Conservation (phyloP, 2,113 vertebrate genomes). For the Xenopus borealis region DNA sequence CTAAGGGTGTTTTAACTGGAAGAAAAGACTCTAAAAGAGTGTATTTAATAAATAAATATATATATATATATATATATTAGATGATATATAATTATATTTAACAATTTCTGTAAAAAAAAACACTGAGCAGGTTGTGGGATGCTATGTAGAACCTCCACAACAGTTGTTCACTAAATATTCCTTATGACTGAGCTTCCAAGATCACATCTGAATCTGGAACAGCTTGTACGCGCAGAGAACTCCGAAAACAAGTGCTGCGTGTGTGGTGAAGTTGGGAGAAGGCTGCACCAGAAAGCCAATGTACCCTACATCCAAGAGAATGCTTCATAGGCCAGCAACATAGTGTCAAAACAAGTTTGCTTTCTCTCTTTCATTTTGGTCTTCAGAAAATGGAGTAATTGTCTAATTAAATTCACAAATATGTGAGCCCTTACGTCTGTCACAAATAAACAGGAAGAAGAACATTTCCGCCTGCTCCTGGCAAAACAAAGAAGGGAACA, state of each 20-base stretch:
- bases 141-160: slow-evolving; percentile 1
- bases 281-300: neutral
- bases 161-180: slow-evolving; percentile 1
- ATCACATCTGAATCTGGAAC: neutral
- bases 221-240: neutral
- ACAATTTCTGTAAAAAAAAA: neutral
- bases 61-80: no score
- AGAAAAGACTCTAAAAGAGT: no score
- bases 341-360: slow-evolving; percentile 20
- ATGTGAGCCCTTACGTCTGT: slow-evolving; percentile 32
- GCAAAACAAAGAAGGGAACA: slow-evolving; percentile 31
- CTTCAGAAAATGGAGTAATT: slow-evolving; percentile 34
- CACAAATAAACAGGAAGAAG: slow-evolving; percentile 40
- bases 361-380: slow-evolving; percentile 23
- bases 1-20: no score
- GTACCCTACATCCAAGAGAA: neutral
- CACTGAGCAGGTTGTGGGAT: neutral
- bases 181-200: neutral
- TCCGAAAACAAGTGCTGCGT: slow-evolving; percentile 1
- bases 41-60: no score
- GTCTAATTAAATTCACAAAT: slow-evolving; percentile 39
- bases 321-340: slow-evolving; percentile 3
- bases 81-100: neutral
- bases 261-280: neutral
- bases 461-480: slow-evolving; percentile 46